Evolutionary conservation across 2,888 invertebrate genomes (phyloP).

Genomic region (Sarcophaga subvicina): DNA sequence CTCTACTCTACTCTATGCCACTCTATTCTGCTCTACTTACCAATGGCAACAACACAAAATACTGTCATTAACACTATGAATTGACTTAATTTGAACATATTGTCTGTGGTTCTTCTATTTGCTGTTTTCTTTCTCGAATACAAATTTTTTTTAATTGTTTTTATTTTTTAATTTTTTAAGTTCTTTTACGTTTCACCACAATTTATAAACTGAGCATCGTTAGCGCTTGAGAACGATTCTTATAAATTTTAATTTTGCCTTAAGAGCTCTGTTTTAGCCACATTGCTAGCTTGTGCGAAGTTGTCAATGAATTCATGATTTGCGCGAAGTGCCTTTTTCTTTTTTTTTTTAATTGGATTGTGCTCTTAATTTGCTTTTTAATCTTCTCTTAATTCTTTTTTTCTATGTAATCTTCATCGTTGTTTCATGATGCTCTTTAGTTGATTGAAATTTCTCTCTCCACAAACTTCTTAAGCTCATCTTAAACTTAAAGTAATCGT

Average conservation of each 20-base stretch:
- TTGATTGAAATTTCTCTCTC: too few relatives aligned
- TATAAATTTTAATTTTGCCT: conserved; percentile 32
- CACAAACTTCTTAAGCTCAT: too few relatives aligned
- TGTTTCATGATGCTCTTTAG: too few relatives aligned
- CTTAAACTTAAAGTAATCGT: too few relatives aligned
- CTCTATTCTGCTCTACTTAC: conserved; percentile 44
- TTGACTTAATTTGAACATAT: conserved; percentile 46
- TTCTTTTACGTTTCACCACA: conserved; percentile 21
- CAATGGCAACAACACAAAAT: conserved; percentile 43
- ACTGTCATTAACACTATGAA: conserved; percentile 40
- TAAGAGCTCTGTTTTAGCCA: not conserved
- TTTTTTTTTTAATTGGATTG: not conserved
- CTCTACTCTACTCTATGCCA: too few relatives aligned
- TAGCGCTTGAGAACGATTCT: conserved; percentile 41
- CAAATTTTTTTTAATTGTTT: not conserved
- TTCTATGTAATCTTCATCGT: not conserved
- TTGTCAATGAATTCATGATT: conserved; percentile 4
- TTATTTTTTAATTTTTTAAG: not conserved
- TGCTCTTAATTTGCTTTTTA: conserved; percentile 8
- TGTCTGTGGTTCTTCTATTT: not conserved
- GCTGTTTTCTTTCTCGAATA: not conserved
- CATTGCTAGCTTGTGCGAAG: not conserved
- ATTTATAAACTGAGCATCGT: conserved; percentile 53
- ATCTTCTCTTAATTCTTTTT: not conserved
- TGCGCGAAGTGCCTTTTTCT: not conserved